A percentile compares a stretch with the other conserved stretches of the same genome.
Evolutionary conservation across 2,888 invertebrate genomes (phyloP).

Genomic region (Caenorhabditis becei): DNA sequence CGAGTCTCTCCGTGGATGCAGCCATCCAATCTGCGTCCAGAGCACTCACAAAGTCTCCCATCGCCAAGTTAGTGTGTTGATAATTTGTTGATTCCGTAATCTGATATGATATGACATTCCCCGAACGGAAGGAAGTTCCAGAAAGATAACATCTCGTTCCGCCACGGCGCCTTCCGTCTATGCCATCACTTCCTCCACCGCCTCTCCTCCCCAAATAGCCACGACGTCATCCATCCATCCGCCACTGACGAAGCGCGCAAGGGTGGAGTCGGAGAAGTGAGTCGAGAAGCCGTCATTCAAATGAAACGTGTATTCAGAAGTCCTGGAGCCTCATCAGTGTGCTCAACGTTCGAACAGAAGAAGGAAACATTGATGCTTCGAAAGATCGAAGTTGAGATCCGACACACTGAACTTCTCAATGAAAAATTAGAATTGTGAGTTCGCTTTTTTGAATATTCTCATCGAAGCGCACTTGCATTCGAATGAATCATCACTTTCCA

Average conservation of each 20-base stretch:
- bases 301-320: conserved; percentile 30
- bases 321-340: conserved; percentile 26
- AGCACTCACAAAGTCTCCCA: conserved; percentile 38
- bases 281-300: background rate
- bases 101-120: too few species aligned
- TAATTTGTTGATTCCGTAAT: too few species aligned
- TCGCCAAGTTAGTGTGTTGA: conserved; percentile 44
- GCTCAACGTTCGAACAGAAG: conserved; percentile 47
- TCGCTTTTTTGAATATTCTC: too few species aligned
- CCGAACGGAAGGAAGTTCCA: conserved; percentile 1
- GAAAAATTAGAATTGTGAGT: conserved; percentile 58
- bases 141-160: conserved; percentile 53
- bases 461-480: too few species aligned
- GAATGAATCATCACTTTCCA: conserved; percentile 13
- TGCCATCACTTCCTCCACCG: conserved; percentile 54
- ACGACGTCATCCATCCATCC: conserved; percentile 19
- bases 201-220: conserved; percentile 49
- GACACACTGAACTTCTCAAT: conserved; percentile 53
- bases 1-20: conserved; percentile 51
- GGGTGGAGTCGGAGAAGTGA: conserved; percentile 50
- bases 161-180: conserved; percentile 60
- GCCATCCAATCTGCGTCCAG: conserved; percentile 33
- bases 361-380: conserved; percentile 45
- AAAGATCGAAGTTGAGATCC: conserved; percentile 56
- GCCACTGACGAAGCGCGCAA: conserved; percentile 27